phyloP scores from a whole-genome alignment of 1,140 invertebrate genomes.

The Drosophila sproati region DNA sequence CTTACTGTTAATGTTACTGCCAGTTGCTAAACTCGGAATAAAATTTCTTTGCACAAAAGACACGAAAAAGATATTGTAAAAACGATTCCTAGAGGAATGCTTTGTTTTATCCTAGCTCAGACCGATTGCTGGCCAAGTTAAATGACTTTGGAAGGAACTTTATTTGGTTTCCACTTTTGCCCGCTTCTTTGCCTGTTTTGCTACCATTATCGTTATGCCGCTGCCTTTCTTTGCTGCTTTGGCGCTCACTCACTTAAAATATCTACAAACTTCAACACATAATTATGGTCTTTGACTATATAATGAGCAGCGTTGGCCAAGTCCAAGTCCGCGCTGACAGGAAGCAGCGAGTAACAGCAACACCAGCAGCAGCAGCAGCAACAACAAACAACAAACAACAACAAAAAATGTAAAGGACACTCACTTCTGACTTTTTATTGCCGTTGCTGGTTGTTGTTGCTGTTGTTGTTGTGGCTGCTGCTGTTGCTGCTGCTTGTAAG shows the following conservation, averaged over 20 bases:
- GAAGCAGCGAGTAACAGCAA: conserved; percentile 41
- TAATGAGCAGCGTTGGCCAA: conserved; percentile 75
- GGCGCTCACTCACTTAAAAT: conserved; percentile 54
- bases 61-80: not conserved
- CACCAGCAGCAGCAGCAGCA: not conserved
- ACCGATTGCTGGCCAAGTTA: conserved; percentile 3
- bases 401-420: conserved; percentile 75
- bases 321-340: conserved; percentile 65
- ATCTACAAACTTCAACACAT: conserved; percentile 81
- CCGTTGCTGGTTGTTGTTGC: conserved; percentile 51
- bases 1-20: too few relatives aligned
- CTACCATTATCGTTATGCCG: conserved; percentile 31
- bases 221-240: conserved; percentile 21
- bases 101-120: conserved; percentile 6
- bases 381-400: conserved; percentile 40
- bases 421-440: conserved; percentile 78
- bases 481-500: conserved; percentile 68
- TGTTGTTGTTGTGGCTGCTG: conserved; percentile 33
- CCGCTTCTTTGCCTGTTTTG: conserved; percentile 11
- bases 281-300: conserved; percentile 83
- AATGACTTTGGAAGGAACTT: conserved; percentile 32
- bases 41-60: too few relatives aligned
- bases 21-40: too few relatives aligned
- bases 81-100: conserved; percentile 21
- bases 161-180: conserved; percentile 14